Base-by-base conservation (phyloP, 2,888 invertebrate genomes). In the Folsomia manolachei region DNA sequence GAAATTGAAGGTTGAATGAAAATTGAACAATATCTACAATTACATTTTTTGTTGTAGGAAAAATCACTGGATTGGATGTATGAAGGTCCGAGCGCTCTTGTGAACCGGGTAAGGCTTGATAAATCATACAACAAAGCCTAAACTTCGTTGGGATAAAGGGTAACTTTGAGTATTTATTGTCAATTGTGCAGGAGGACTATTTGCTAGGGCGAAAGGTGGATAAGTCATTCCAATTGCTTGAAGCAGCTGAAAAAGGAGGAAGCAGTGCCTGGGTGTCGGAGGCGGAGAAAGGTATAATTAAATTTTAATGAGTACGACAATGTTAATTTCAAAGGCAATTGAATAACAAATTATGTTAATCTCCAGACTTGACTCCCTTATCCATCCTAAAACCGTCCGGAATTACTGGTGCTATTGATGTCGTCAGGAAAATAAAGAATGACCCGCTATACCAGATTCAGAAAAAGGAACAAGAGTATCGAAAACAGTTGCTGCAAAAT, bases 371-470 rank as follows among this genome's bases (percentile, higher is more conserved):
- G 53, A 80, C 80, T 2, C 80, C 80, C 0, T 66, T 74, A 1
- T 80, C 80, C 4, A 80, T 80, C 51, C 78, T 80, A 70, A 39
- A 68, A 62, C 85, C 86, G 27, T 86, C 86, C 1, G 85, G 86
- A 27, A 86, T 86, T 1, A 87, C 87, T 25, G 88, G 89, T 69
- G 90, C 93, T 85, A 92, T 95, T 14, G 96, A 97, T 83, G 86
- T 95, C 82, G 90, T 89, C 63, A 88, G 94, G 23, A 97, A 97
- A 85, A 87, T 95, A 76, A 89, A 95, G 83, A 97, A 97, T 84
- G 97, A 97, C 86, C 97, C 97, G 0, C 84, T 97, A 53, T 90
- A 94, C 82, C 88, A 91, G 1, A 96, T 97, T 7, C 93, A 91
- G 81, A 92, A 94, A 82, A 89, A 92, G 70, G 96, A 97, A 85